Percentiles rank a stretch among this genome's conserved stretches.
Conservation (phyloP, 2,113 vertebrate genomes). For the Chionodraco myersi region DNA sequence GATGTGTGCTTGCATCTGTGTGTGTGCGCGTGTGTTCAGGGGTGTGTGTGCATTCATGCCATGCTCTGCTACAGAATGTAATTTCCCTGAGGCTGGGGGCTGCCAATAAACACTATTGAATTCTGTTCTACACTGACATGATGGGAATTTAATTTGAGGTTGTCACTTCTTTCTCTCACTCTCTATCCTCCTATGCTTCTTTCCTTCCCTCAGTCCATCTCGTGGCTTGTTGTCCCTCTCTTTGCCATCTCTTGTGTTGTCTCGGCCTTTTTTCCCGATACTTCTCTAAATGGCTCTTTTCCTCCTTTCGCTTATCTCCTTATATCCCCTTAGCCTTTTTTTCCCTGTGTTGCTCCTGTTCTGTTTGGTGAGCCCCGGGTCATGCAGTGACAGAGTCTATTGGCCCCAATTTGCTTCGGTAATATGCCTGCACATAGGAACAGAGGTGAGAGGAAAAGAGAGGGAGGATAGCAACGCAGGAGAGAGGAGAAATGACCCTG, state of each 20-base stretch:
- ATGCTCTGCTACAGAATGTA: constrained; percentile 83
- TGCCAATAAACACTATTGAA: constrained; percentile 86
- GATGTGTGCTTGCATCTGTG: constrained; percentile 28
- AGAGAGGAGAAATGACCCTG: constrained; percentile 37
- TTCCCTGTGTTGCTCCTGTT: constrained; percentile 29
- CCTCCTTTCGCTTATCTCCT: constrained; percentile 46
- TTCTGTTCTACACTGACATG: constrained; percentile 85
- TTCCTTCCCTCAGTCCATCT: constrained; percentile 54
- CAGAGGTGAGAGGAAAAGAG: constrained; percentile 56
- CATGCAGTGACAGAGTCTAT: constrained; percentile 73
- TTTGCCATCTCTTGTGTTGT: neutral
- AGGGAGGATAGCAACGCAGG: constrained; percentile 30
- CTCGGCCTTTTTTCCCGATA: neutral
- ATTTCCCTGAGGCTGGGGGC: constrained; percentile 83
- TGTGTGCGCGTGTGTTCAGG: constrained; percentile 10
- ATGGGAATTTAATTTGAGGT: constrained; percentile 86
- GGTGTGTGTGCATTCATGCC: constrained; percentile 71
- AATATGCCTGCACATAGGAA: constrained; percentile 63
- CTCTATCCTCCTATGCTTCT: constrained; percentile 46
- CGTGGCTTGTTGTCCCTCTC: constrained; percentile 14
- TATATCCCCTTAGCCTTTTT: constrained; percentile 52
- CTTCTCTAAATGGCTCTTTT: constrained; percentile 37
- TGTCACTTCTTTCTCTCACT: constrained; percentile 76
- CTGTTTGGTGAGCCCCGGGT: constrained; percentile 68
- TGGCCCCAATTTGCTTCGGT: constrained; percentile 78